Conservation (phyloP, 2,888 invertebrate genomes). For the Epinotia demarniana region DNA sequence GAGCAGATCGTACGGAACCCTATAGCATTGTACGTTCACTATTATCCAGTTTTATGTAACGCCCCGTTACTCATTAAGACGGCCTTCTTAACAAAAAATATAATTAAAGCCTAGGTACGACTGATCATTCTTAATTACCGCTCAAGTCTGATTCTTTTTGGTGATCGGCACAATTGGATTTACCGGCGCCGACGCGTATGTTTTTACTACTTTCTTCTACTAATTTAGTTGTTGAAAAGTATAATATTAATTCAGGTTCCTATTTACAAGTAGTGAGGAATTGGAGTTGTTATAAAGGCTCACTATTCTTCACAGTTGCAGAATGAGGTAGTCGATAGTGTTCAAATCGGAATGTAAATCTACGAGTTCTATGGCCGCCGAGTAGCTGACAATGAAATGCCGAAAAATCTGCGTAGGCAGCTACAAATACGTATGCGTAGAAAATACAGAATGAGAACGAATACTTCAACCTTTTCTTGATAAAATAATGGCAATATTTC, state of each 20-base stretch:
- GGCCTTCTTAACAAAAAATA: conserved; percentile 23
- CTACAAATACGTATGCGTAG: too few species aligned
- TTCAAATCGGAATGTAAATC: too few species aligned
- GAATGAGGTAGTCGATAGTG: too few species aligned
- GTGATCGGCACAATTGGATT: neutral
- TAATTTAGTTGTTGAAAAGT: neutral
- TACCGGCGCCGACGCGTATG: neutral
- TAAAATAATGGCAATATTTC: too few species aligned
- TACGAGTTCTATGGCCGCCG: too few species aligned
- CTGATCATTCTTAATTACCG: neutral
- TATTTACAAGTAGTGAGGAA: too few species aligned
- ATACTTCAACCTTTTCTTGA: too few species aligned
- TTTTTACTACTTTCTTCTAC: neutral
- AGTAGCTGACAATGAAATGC: too few species aligned
- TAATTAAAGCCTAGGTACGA: neutral
- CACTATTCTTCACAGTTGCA: too few species aligned
- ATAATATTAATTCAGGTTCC: neutral
- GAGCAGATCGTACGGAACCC: conserved; percentile 9
- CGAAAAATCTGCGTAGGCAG: too few species aligned
- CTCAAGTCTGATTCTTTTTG: neutral
- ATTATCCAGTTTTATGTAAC: conserved; percentile 32
- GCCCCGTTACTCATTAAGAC: conserved; percentile 22
- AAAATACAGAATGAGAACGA: too few species aligned
- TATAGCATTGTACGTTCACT: conserved; percentile 4
- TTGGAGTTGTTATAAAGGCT: too few species aligned